Conservation (phyloP, 2,113 vertebrate genomes). For the Monopterus albus region DNA sequence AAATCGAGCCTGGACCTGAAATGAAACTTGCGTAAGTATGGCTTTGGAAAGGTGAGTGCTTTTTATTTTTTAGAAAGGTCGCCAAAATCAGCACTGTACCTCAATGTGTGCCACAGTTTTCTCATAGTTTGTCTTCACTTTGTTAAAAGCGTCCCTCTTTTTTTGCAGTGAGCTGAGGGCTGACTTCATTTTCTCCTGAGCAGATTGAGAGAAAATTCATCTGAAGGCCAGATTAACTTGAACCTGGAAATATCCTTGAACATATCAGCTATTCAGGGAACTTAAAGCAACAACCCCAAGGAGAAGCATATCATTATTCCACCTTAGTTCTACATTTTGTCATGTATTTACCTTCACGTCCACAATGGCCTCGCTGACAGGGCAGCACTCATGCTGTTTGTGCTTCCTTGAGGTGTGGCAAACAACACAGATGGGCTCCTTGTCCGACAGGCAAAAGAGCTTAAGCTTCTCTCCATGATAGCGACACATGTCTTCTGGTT, state of each 20-base stretch:
- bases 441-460: constrained; percentile 77
- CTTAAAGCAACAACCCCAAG: background rate
- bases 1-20: constrained; percentile 68
- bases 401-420: constrained; percentile 80
- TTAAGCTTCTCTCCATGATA: constrained; percentile 77
- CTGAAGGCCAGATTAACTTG: background rate
- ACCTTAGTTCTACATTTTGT: background rate
- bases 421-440: constrained; percentile 77
- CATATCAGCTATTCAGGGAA: background rate
- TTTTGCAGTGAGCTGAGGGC: constrained; percentile 58
- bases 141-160: constrained; percentile 60
- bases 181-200: constrained; percentile 69
- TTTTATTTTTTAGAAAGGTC: background rate
- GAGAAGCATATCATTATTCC: background rate
- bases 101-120: constrained; percentile 59
- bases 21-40: background rate
- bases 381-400: constrained; percentile 76
- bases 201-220: background rate
- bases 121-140: constrained; percentile 67
- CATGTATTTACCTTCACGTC: constrained; percentile 70
- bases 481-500: constrained; percentile 63
- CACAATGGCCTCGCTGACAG: constrained; percentile 65
- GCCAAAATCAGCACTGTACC: constrained; percentile 38
- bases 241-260: background rate
- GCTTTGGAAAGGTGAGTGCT: background rate